Conservation (phyloP, 2,113 vertebrate species). For the Oncorhynchus masou region DNA sequence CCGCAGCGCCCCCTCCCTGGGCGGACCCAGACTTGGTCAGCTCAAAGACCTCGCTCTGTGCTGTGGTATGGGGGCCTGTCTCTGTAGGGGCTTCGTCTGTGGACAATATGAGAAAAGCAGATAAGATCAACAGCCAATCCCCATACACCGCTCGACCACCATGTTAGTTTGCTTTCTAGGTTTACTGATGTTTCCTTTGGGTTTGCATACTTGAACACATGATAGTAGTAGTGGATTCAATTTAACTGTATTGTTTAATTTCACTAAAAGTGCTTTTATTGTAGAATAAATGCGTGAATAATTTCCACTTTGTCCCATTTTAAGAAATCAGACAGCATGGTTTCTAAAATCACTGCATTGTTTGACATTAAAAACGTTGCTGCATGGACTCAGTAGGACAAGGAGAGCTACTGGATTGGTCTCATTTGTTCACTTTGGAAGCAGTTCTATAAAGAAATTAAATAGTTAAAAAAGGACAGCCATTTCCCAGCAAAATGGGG, state of each 20-base stretch:
- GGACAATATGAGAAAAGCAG: conserved; percentile 15
- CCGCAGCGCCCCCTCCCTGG: conserved; percentile 69
- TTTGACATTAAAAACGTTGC: background rate
- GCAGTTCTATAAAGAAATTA: background rate
- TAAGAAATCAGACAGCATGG: background rate
- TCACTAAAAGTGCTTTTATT: background rate
- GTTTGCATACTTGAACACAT: background rate
- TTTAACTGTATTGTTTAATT: background rate
- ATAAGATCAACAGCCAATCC: background rate
- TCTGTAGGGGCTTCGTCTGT: conserved; percentile 48
- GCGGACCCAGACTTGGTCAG: conserved; percentile 59
- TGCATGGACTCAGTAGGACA: background rate
- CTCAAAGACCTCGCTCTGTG: conserved; percentile 57
- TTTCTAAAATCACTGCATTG: background rate
- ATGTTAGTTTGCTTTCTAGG: background rate
- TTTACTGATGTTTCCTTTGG: background rate
- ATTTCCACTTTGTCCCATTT: background rate
- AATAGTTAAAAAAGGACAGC: background rate
- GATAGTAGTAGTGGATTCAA: background rate
- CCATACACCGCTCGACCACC: background rate
- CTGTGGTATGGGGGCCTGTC: conserved; percentile 17
- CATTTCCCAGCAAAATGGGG: background rate
- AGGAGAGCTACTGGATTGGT: background rate
- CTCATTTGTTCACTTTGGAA: background rate
- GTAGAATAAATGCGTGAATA: background rate